phyloP scores from a whole-genome alignment of 2,113 vertebrate species.

The Platycercus adscitus region DNA sequence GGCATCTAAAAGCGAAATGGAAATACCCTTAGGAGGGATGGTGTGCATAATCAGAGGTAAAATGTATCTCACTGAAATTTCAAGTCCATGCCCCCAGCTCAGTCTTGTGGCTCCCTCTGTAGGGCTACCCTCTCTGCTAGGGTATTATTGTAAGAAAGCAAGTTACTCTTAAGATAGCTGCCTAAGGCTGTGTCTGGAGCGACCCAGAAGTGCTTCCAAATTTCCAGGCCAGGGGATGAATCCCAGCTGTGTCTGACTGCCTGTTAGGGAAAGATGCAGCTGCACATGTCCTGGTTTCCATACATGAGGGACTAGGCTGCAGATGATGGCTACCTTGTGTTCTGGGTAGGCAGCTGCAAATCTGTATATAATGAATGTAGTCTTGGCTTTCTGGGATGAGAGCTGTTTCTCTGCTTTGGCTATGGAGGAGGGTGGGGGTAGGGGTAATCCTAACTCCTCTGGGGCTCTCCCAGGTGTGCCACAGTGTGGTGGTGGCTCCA shows the following conservation, averaged over 20 bases:
- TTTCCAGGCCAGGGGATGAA: neutral
- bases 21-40: slow-evolving; percentile 31
- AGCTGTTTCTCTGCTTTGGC: neutral
- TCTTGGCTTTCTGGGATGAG: neutral
- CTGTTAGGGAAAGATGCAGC: neutral
- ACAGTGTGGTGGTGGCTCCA: neutral
- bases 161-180: neutral
- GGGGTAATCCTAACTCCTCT: neutral
- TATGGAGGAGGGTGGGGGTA: no score
- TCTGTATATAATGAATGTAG: neutral
- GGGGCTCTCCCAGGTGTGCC: neutral
- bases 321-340: neutral
- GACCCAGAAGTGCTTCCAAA: neutral
- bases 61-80: slow-evolving; percentile 13
- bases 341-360: neutral
- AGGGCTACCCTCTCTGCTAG: neutral
- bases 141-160: neutral
- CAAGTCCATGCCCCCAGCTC: neutral
- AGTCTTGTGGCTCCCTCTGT: neutral
- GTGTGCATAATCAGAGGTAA: slow-evolving; percentile 13
- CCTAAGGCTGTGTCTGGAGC: neutral
- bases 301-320: neutral
- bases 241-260: neutral
- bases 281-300: neutral
- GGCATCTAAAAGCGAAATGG: slow-evolving; percentile 45